phyloP scores from a whole-genome alignment of 2,888 invertebrate genomes.

The Apomyelois bistriatella region DNA sequence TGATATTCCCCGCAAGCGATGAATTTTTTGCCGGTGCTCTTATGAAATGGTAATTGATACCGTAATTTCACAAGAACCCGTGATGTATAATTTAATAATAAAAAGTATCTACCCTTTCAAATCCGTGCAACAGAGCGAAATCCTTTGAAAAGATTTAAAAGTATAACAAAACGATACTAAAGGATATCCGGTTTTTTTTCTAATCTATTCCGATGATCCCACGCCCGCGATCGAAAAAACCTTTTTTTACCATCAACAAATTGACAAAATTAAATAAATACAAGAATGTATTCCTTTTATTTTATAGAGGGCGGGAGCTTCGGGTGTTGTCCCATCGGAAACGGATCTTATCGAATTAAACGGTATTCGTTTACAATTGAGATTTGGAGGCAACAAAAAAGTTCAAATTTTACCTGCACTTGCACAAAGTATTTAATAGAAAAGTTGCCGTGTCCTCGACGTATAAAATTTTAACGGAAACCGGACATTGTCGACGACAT shows the following conservation, averaged over 20 bases:
- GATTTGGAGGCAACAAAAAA: slow-evolving; percentile 18
- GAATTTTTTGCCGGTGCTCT: not conserved
- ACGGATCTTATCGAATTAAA: slow-evolving; percentile 47
- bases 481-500: slow-evolving; percentile 42
- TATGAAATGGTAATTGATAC: slow-evolving; percentile 9
- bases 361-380: slow-evolving; percentile 26
- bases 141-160: slow-evolving; percentile 8
- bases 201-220: slow-evolving; percentile 42
- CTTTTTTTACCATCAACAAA: slow-evolving; percentile 29
- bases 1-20: not conserved
- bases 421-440: slow-evolving; percentile 32
- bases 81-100: slow-evolving; percentile 1
- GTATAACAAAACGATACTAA: slow-evolving; percentile 38
- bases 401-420: slow-evolving; percentile 38
- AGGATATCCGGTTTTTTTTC: slow-evolving; percentile 67
- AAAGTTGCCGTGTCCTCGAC: not conserved
- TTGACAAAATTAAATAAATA: slow-evolving; percentile 48
- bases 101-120: slow-evolving; percentile 8
- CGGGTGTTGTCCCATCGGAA: slow-evolving; percentile 30
- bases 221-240: slow-evolving; percentile 48
- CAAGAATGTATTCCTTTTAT: slow-evolving; percentile 38
- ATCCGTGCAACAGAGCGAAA: slow-evolving; percentile 6
- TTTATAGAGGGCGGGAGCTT: slow-evolving; percentile 26
- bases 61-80: slow-evolving; percentile 1
- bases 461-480: slow-evolving; percentile 24